A percentile compares a stretch with the other conserved stretches of the same genome.
phyloP scores from a whole-genome alignment of 2,113 vertebrate genomes.

The Phaethon lepturus region DNA sequence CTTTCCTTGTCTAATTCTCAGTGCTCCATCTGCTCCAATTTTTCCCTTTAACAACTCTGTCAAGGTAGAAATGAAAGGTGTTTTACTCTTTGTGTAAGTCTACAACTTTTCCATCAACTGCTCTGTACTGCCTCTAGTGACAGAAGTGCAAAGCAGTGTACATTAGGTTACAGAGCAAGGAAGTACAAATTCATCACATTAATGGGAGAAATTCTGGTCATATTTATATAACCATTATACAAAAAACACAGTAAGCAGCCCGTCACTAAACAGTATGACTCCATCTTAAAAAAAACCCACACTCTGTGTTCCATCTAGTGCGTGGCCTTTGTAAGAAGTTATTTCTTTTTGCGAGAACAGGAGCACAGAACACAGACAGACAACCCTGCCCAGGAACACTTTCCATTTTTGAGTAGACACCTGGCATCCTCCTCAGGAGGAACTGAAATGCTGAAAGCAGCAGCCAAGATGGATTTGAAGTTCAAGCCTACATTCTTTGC shows the following conservation, averaged over 20 bases:
- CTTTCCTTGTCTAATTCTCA: background rate
- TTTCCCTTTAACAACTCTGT: background rate
- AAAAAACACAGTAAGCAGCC: background rate
- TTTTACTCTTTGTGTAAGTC: background rate
- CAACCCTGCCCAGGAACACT: background rate
- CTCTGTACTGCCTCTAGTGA: background rate
- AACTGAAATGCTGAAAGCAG: conserved; percentile 14
- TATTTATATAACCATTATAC: background rate
- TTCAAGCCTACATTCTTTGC: background rate
- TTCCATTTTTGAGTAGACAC: conserved; percentile 30
- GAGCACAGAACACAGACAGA: background rate
- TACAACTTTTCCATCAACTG: background rate
- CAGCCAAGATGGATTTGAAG: background rate
- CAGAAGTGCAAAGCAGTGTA: background rate
- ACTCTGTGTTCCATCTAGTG: background rate
- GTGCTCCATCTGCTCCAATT: background rate
- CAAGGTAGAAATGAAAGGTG: background rate
- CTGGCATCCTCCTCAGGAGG: conserved; percentile 8
- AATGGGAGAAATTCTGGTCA: background rate
- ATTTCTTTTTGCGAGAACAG: background rate
- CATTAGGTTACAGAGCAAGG: background rate
- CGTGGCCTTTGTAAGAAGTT: background rate
- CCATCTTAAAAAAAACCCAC: background rate
- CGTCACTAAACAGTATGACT: background rate
- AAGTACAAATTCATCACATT: background rate